Percentiles rank a stretch among this genome's conserved stretches.
These are phyloP conservation scores for Chionis minor DNA, from an alignment of 2,113 vertebrate genomes.

Conservation along the genomic window DNA sequence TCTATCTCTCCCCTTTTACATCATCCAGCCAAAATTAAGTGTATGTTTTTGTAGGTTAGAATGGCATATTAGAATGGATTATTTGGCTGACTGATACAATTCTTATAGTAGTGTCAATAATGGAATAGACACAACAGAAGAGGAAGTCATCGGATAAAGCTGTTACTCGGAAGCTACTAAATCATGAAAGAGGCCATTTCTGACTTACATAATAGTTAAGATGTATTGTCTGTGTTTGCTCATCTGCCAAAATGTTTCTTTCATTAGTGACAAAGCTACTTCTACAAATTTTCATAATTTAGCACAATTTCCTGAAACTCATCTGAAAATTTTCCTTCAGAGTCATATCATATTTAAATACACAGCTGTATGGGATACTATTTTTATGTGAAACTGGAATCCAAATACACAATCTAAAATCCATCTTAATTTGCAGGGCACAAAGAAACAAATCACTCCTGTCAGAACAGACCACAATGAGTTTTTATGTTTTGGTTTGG, in stretches of 20 bases:
- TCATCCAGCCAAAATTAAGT: not conserved
- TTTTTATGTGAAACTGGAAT: not conserved
- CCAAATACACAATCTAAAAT: not conserved
- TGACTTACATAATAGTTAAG: not conserved
- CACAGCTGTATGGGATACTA: not conserved
- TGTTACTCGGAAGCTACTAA: not conserved
- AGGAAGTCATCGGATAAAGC: not conserved
- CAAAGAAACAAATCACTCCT: not conserved
- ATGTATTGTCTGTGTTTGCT: not conserved
- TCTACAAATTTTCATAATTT: not conserved
- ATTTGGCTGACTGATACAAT: not conserved
- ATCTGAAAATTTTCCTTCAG: not conserved
- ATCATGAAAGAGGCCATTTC: fast-evolving
- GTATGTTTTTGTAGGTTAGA: not conserved
- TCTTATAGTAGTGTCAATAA: not conserved
- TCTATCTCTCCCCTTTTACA: not conserved
- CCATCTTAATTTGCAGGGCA: not conserved
- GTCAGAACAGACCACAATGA: not conserved
- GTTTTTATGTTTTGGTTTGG: not conserved
- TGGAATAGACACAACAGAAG: not conserved
- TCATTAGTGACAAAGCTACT: not conserved
- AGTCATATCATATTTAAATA: not conserved
- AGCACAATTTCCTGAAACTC: not conserved
- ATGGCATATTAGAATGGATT: not conserved
- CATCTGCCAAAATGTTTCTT: not conserved